Base-by-base conservation (phyloP, 1,140 invertebrate species). In the Pentalonia nigronervosa region DNA sequence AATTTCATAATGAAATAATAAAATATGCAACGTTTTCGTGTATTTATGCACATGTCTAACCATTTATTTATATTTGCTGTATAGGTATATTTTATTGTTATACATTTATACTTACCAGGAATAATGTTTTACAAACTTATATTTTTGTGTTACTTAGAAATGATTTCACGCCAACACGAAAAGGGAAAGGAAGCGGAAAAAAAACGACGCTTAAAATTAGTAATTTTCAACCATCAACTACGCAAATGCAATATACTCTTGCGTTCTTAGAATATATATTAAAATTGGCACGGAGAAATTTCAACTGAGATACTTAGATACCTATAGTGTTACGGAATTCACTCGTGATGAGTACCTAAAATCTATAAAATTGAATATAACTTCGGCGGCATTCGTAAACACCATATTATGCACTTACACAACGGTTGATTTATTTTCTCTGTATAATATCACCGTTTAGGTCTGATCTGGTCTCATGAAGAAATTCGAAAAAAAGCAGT, bases 1-100 rank as follows among this genome's bases (percentile, higher is more conserved):
- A 83, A 84, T 84, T 45, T 84, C 23, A 84, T 25, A 84, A 84
- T 45, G 36, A 84, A 84, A 84, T 41, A 41, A 84, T 84, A 45
- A 84, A 36, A 36, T 83, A 83, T 41, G 34, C 17, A 83, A 83
- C n/a, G 34, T 36, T 67, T 67, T 34, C 34, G 76, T 41, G n/a
- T 83, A 83, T 41, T 23, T 83, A 84, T 41, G 30, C 21, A 41
- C 20, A 41, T 84, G 23, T 84, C 36, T 41, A 84, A 84, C 41
- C 36, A 20, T 83, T 76, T 76, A 76, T 76, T 76, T 76, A n/a
- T 76, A n/a, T 76, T 76, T 14, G 60, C 30, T 20, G 4, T 76
- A n/a, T n/a, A n/a, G 20, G 6, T 67, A 67, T 30, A 76, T n/a
- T 30, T 17, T 76, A 76, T 67, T 67, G n/a, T 67, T n/a, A 17